Evolutionary conservation across 2,797 vertebrate genomes (phyloP), one percentile per base, ranked within the genome.

Genomic region (Brotula barbata): DNA sequence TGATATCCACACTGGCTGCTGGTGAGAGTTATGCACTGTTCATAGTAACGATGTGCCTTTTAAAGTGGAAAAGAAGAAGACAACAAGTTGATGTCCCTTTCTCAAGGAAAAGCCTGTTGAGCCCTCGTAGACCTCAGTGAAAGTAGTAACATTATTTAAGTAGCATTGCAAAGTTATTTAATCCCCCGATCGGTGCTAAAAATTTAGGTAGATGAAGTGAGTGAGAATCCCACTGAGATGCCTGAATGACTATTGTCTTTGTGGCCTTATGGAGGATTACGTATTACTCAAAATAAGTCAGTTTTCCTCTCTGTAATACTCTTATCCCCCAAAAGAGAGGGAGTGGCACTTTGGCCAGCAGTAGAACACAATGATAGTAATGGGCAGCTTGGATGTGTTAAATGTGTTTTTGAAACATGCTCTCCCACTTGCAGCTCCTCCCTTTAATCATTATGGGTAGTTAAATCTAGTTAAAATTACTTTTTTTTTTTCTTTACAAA

Each of bases 401-500:
- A 53, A n/a, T n/a, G n/a, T n/a, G n/a, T 80, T 53, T 51, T 37
- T 68, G 49, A 58, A 73, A 69, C 67, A 59, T 28, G 36, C 55
- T 57, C 60, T 44, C n/a, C 8, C 41, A 45, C 54, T 75, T 47
- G 48, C 33, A 61, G 1, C 36, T 40, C 9, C 14, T 41, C 41
- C 40, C 65, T 82, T 85, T 86, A 76, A 81, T 85, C 65, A 68
- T 76, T 50, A 55, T 40, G 52, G 41, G 52, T 46, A 44, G 20
- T 75, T 51, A 56, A 55, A 75, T 75, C 13, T 36, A 36, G 34
- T 36, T 73, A n/a, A n/a, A n/a, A n/a, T n/a, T n/a, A n/a, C n/a
- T n/a, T n/a, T n/a, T n/a, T n/a, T n/a, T n/a, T n/a, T n/a, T n/a
- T n/a, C n/a, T n/a, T n/a, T n/a, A n/a, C n/a, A n/a, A n/a, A n/a